Conservation (phyloP, 37 sponge, comb jelly and placozoan genomes). For the Geodia barretti region DNA sequence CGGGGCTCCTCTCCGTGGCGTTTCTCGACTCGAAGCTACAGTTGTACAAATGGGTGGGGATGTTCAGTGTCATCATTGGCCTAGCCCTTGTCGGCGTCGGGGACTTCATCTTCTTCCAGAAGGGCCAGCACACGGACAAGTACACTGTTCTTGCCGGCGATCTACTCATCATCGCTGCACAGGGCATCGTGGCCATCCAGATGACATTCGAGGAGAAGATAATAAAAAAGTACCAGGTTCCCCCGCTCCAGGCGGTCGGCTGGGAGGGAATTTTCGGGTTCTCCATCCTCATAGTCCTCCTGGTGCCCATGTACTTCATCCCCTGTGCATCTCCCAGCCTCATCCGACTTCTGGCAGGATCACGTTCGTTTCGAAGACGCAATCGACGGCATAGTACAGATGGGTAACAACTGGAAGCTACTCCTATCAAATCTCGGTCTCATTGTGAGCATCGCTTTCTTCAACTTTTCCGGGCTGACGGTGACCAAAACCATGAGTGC, state of each 20-base stretch:
- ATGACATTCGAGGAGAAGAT: conserved; percentile 91
- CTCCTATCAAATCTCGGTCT: conserved; percentile 70
- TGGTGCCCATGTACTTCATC: conserved; percentile 94
- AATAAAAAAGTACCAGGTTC: conserved; percentile 88
- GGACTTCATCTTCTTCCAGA: conserved; percentile 60
- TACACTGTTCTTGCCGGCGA: conserved; percentile 77
- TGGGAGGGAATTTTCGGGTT: conserved; percentile 98
- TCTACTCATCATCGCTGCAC: conserved; percentile 88
- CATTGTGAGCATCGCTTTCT: conserved; percentile 94
- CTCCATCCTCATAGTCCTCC: conserved; percentile 59
- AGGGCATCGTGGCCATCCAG: conserved; percentile 87
- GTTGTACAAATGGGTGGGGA: conserved; percentile 83
- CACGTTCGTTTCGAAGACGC: conserved; percentile 82
- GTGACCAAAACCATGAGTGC: conserved; percentile 91
- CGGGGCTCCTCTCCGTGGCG: conserved; percentile 90
- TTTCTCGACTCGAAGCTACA: conserved; percentile 77
- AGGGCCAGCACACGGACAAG: conserved; percentile 3
- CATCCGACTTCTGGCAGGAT: conserved; percentile 74
- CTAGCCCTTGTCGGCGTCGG: conserved; percentile 86
- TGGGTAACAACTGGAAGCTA: conserved; percentile 52
- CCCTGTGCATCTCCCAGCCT: conserved; percentile 85
- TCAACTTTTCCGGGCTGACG: conserved; percentile 95
- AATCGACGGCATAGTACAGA: conserved; percentile 83
- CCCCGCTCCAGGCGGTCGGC: conserved; percentile 90
- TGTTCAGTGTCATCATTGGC: conserved; percentile 90